Evolutionary conservation across 2,113 vertebrate genomes (phyloP).

Genomic region (Scomber japonicus): DNA sequence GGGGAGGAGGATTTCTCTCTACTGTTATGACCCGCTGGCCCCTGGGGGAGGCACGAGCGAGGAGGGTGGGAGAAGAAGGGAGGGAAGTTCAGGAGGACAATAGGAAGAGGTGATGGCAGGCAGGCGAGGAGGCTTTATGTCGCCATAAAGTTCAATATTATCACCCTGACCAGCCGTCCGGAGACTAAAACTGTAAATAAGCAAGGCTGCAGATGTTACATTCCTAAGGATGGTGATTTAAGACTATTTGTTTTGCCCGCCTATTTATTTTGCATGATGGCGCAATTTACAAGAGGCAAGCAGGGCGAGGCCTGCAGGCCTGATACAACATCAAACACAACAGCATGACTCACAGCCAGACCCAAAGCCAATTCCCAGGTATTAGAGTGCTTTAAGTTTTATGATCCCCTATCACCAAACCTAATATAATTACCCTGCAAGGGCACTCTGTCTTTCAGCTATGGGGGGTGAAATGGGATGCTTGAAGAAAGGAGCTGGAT

Average conservation of each 20-base stretch:
- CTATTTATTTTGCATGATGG: constrained; percentile 84
- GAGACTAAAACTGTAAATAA: constrained; percentile 77
- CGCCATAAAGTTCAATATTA: constrained; percentile 81
- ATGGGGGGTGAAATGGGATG: constrained; percentile 61
- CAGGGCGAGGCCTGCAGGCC: constrained; percentile 39
- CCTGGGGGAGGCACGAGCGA: constrained; percentile 10
- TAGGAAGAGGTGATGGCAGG: constrained; percentile 43
- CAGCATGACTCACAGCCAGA: constrained; percentile 75
- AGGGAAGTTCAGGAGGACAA: constrained; percentile 52
- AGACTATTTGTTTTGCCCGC: constrained; percentile 80
- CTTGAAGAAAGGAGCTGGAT: constrained; percentile 49
- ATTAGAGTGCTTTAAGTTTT: constrained; percentile 87
- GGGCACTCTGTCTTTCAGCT: constrained; percentile 87
- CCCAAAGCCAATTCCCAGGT: constrained; percentile 85
- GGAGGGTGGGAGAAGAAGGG: constrained; percentile 31
- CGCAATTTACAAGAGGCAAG: constrained; percentile 78
- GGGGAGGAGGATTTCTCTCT: constrained; percentile 52
- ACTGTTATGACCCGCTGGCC: constrained; percentile 45
- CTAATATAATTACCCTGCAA: constrained; percentile 88
- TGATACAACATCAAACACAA: constrained; percentile 75
- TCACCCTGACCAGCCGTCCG: constrained; percentile 70
- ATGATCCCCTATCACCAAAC: constrained; percentile 83
- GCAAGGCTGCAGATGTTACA: constrained; percentile 49
- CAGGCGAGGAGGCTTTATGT: constrained; percentile 72
- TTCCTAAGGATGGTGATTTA: constrained; percentile 82